Conservation (phyloP, 2,113 vertebrate genomes). For the Piaya cayana region DNA sequence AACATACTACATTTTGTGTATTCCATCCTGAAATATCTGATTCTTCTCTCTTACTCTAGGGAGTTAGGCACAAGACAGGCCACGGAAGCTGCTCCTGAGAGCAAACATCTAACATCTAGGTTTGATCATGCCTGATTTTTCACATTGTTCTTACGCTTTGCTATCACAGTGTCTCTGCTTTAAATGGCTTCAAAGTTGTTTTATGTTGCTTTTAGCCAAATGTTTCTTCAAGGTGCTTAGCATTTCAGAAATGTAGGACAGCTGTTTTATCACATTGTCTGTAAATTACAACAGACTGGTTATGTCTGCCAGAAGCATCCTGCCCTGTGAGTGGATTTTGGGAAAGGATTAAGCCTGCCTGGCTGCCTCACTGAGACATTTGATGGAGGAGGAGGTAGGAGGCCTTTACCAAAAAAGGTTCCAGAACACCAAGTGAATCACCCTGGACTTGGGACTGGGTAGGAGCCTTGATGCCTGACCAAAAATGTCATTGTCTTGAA, state of each 20-base stretch:
- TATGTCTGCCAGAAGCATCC: constrained; percentile 8
- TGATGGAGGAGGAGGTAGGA: neutral
- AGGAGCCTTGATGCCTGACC: neutral
- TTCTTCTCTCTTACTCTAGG: neutral
- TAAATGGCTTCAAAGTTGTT: neutral
- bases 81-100: neutral
- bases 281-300: neutral
- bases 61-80: neutral
- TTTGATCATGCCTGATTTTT: neutral
- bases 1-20: neutral
- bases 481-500: neutral
- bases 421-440: neutral
- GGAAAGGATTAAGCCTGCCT: neutral
- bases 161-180: neutral
- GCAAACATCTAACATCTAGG: neutral
- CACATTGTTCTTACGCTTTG: neutral
- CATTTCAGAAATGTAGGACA: neutral
- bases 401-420: neutral
- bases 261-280: constrained; percentile 1
- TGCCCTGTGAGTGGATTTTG: neutral
- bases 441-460: neutral
- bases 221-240: constrained; percentile 9
- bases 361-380: neutral
- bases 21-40: neutral
- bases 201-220: neutral